Percentiles rank a stretch among this genome's conserved stretches.
Evolutionary conservation across 1,140 invertebrate species (phyloP).

Genomic region (Lasioglossum baleicum): DNA sequence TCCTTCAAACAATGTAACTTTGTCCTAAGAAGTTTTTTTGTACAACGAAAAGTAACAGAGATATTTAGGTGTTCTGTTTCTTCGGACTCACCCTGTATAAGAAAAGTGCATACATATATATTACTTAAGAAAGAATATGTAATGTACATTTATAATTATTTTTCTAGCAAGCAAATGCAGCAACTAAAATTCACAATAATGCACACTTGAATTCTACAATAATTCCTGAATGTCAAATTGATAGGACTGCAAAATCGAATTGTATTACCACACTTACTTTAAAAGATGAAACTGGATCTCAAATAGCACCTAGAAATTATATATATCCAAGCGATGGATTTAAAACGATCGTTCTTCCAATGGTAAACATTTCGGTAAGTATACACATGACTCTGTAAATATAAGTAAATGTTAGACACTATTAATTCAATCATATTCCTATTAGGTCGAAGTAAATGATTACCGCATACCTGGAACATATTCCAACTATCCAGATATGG

Average conservation of each 20-base stretch:
- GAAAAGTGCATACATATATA: background rate
- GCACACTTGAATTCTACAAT: conserved; percentile 31
- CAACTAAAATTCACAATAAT: conserved; percentile 47
- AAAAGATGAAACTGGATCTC: conserved; percentile 48
- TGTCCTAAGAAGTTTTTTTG: no score
- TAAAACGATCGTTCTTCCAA: conserved; percentile 61
- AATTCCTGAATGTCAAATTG: conserved; percentile 50
- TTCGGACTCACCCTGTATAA: no score
- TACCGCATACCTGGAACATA: conserved; percentile 48
- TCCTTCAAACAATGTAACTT: no score
- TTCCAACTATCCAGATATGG: conserved; percentile 62
- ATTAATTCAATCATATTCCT: background rate
- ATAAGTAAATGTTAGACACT: conserved; percentile 1
- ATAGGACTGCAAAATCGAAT: conserved; percentile 61
- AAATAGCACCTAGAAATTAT: conserved; percentile 76
- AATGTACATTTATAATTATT: background rate
- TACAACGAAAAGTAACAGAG: no score
- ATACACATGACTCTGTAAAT: conserved; percentile 8
- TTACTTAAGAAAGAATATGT: background rate
- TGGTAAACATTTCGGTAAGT: conserved; percentile 62
- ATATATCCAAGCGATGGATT: conserved; percentile 67
- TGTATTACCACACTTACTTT: conserved; percentile 69
- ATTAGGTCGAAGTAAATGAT: conserved; percentile 58
- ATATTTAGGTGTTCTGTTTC: no score
- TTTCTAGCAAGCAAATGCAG: conserved; percentile 62